Base-by-base conservation (phyloP, 2,888 invertebrate species). In the Autographa pulchrina region DNA sequence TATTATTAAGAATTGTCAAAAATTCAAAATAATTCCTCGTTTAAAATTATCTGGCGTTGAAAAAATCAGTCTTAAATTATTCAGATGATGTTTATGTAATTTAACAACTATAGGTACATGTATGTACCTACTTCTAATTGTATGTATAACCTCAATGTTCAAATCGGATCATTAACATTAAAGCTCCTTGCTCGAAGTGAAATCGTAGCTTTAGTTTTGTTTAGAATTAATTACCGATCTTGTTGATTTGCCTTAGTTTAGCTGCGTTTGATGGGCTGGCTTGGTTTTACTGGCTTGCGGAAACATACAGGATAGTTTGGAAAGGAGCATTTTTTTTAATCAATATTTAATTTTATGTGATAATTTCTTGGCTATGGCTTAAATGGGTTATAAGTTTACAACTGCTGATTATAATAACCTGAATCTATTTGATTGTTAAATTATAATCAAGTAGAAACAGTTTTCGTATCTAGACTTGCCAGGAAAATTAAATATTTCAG, bases 131-230 rank as follows among this genome's bases (percentile, higher is more conserved):
- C 1, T 2, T 9, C 59, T n/a, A n/a, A n/a, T n/a, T 77, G 52
- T 41, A 16, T 32, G n/a, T 48, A n/a, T 62, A 25, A 69, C 64
- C 54, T 70, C 52, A 79, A 31, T 52, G 25, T 66, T 41, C 52
- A 25, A 52, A 18, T 71, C 75, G 59, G 77, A 78, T 86, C 83
- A 84, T 83, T 82, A 84, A 81, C 85, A 80, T 75, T 86, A 84
- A 81, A 82, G 81, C 80, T 60, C 43, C 43, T 35, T 56, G 56
- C 65, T 72, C 38, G 25, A 38, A 48, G 65, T 74, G 74, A 71
- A 84, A 78, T 69, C 48, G 66, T 69, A 65, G 69, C 66, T 72
- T 70, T 72, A 75, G 70, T 80, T 81, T 76, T 71, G 74, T 76
- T 71, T 63, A 70, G 70, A 84, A 84, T 83, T 83, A 77, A 82